Evolutionary conservation across 2,113 vertebrate genomes (phyloP).

Genomic region (Ageneiosus marmoratus): DNA sequence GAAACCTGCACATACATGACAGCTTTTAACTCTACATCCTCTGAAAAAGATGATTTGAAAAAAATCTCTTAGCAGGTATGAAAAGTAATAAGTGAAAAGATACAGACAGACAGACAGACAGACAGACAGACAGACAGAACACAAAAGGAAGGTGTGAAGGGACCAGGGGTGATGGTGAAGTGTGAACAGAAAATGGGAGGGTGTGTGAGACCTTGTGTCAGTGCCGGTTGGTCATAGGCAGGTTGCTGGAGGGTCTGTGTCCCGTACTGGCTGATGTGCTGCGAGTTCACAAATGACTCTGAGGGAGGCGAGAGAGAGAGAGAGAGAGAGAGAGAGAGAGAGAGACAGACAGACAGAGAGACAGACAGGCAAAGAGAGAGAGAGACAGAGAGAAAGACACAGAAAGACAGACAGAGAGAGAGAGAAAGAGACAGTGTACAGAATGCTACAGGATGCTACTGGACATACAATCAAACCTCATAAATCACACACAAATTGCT

Average conservation of each 20-base stretch:
- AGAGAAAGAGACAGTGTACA: neutral
- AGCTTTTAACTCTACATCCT: neutral
- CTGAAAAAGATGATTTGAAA: no score
- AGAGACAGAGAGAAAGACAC: neutral
- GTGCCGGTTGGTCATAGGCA: constrained; percentile 85
- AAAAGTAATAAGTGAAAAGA: neutral
- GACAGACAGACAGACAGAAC: neutral
- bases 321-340: neutral
- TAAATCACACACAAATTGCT: neutral
- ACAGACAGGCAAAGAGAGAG: neutral
- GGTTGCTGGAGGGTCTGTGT: constrained; percentile 80
- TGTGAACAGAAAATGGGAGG: neutral
- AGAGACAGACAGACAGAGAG: neutral
- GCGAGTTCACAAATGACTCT: constrained; percentile 85
- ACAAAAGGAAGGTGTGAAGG: neutral
- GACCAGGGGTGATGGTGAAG: neutral
- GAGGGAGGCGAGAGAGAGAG: constrained; percentile 43
- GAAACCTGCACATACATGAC: constrained; percentile 76
- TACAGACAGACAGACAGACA: neutral
- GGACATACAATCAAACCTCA: neutral
- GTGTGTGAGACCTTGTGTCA: constrained; percentile 80
- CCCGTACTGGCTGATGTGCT: constrained; percentile 86
- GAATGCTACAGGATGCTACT: neutral
- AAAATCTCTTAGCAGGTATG: neutral
- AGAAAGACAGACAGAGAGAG: neutral